Conservation (phyloP, 2,113 vertebrate genomes). For the Corythornis cristatus region DNA sequence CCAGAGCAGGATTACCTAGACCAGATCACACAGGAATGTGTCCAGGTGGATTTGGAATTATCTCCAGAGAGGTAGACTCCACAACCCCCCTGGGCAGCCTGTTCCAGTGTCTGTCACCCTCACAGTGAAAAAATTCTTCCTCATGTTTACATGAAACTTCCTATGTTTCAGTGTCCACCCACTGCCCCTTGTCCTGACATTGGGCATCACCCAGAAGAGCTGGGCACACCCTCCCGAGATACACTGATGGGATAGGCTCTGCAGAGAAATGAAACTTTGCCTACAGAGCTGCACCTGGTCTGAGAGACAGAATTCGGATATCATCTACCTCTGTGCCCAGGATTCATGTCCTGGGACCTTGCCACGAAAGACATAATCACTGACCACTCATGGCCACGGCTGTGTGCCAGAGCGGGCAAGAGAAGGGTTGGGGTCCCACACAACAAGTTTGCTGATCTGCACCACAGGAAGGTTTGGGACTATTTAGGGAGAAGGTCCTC, state of each 20-base stretch:
- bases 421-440: background rate
- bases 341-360: background rate
- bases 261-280: background rate
- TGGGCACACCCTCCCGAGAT: too few species aligned
- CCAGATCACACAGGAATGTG: too few species aligned
- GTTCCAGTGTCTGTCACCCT: too few species aligned
- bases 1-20: too few species aligned
- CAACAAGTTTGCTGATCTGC: background rate
- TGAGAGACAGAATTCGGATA: background rate
- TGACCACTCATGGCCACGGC: rapidly evolving
- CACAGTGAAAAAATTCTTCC: too few species aligned
- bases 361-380: background rate
- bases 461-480: background rate
- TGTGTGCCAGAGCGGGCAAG: rapidly evolving
- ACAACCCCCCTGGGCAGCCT: too few species aligned
- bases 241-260: rapidly evolving
- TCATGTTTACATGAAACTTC: too few species aligned
- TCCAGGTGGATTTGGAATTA: too few species aligned
- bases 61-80: too few species aligned
- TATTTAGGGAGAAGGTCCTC: background rate
- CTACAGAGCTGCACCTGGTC: background rate
- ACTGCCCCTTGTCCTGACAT: too few species aligned
- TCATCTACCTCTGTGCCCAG: background rate
- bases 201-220: too few species aligned
- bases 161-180: too few species aligned